Evolutionary conservation across 1,140 invertebrate genomes (phyloP), one percentile per base, ranked within the genome.

Genomic region (Drosophila sp.): DNA sequence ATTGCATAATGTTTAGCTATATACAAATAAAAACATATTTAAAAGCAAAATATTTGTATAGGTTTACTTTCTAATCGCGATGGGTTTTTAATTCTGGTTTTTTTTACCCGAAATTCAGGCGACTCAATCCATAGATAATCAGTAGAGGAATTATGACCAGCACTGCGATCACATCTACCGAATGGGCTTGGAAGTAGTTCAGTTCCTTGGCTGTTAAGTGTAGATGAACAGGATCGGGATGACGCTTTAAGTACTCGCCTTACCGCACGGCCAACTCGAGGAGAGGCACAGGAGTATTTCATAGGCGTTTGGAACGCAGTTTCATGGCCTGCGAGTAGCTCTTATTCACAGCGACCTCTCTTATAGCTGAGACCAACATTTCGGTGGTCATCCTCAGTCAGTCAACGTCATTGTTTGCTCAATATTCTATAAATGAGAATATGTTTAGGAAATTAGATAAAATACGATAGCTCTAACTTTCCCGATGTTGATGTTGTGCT

Each of bases 401-500:
- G 6, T 61, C 40, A 11, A 73, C 27, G 9, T 61, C 25, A 8
- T 21, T 0, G 70, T 43, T 40, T 61, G 70, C 1, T 58, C 16
- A 1, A 72, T 8, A 14, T 72, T 72, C 70, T 72, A 32, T 0
- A 34, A 13, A 32, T 32, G 32, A 0, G 9, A 9, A 14, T 13
- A 6, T 14, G 11, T 34, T 34, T n/a, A n/a, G 36, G 7, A 21
- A 8, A 1, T 13, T 1, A 4, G 18, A 2, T 14, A 2, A 27
- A n/a, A 34, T 34, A 9, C 32, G 18, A 56, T 9, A 14, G 1
- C 0, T 2, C 14, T 2, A 3, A 21, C 64, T 65, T 56, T 70
- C 71, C 1, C 63, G 38, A 66, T 65, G 40, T 78, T 96, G 95
- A 76, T 21, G n/a, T n/a, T n/a, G n/a, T n/a, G 21, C 43, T 16